Evolutionary conservation across 2,797 vertebrate genomes (phyloP).

Genomic region (Pangasius macronema): DNA sequence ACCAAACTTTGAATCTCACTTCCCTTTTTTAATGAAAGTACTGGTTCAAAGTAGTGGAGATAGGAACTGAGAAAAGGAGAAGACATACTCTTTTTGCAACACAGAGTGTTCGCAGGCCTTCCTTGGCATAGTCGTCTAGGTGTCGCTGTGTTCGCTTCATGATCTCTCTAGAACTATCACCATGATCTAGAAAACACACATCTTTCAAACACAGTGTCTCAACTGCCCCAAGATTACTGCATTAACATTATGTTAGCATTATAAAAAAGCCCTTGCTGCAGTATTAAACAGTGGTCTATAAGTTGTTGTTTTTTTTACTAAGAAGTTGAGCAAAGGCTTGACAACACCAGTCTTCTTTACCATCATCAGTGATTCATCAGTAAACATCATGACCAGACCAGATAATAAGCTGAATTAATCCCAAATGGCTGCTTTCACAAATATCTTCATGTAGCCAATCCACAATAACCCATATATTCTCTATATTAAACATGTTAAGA

Average conservation of each 20-base stretch:
- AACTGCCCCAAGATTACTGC: not conserved
- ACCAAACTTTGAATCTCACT: not conserved
- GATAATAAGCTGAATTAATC: not conserved
- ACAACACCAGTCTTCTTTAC: not conserved
- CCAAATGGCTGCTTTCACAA: not conserved
- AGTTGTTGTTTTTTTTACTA: not conserved
- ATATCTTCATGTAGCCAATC: not conserved
- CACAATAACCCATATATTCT: not conserved
- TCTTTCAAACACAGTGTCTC: constrained; percentile 19
- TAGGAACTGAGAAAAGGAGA: constrained; percentile 33
- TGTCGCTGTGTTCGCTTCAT: constrained; percentile 83
- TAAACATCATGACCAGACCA: not conserved
- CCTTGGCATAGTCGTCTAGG: constrained; percentile 86
- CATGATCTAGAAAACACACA: constrained; percentile 35
- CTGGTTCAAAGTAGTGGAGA: constrained; percentile 22
- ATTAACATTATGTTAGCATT: not conserved
- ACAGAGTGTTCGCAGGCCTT: constrained; percentile 91
- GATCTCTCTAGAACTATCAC: constrained; percentile 61
- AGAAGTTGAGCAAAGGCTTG: not conserved
- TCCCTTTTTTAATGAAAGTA: constrained; percentile 7
- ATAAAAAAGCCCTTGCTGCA: not conserved
- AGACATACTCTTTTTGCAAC: constrained; percentile 86
- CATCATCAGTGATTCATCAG: not conserved
- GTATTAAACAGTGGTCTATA: not conserved
- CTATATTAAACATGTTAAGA: not conserved